Base-by-base conservation (phyloP, 2,113 vertebrate genomes). In the Jacana jacana region DNA sequence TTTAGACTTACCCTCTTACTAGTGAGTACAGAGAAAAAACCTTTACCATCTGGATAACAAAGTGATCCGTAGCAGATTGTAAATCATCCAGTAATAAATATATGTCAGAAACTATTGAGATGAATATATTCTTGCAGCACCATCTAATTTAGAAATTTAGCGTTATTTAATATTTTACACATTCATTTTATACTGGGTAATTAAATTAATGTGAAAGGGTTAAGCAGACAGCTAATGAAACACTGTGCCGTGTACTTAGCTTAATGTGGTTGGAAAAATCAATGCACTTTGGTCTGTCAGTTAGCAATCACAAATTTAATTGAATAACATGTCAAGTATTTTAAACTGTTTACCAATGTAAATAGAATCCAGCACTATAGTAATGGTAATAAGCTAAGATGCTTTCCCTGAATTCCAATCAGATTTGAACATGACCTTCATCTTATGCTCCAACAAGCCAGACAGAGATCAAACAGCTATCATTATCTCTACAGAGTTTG, bases 231-330 rank as follows among this genome's bases (percentile, higher is more conserved):
- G 51, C 75, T 91, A 97, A 97, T 91, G 91, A 95, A 97, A 96
- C 86, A 55, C 72, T 81, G 69, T 66, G 69, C 81, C 65, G 44
- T 28, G 52, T 80, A 95, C 86, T 96, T 86, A 81, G 86, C 83
- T 95, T 93, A 97, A 97, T 96, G 88, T 84, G 80, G 68, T 31
- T 92, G 90, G 89, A 92, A 96, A 97, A 97, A 97, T 95, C 95
- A 93, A 96, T 93, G 91, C 71, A 93, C 81, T 95, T 93, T 86
- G 72, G 81, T 89, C 93, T 95, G 92, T 96, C 97, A 96, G 89
- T 81, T 63, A 93, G 93, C 81, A 95, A 93, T 97, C 94, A 94
- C 91, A 89, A 76, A 84, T 96, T 94, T 96, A 96, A 97, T 80
- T 97, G 86, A 97, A 90, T 93, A 94, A 95, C 65, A 95, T 84